These are phyloP conservation scores for Solea solea DNA, from an alignment of 2,113 vertebrate genomes.

Conservation along the genomic window DNA sequence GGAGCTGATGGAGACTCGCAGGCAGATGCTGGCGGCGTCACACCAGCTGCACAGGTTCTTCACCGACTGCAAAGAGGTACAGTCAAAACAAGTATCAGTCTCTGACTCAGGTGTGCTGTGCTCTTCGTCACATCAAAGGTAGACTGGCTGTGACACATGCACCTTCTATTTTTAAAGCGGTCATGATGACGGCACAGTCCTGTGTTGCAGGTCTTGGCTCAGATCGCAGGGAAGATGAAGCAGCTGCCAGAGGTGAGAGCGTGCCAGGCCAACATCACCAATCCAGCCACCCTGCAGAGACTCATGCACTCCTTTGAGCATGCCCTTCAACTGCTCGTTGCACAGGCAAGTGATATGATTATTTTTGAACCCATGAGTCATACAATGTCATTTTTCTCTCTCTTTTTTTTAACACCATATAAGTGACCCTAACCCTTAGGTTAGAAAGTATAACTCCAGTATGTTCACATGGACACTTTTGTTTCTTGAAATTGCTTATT, in stretches of 20 bases:
- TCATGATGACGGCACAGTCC: constrained; percentile 47
- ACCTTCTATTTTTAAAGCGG: constrained; percentile 63
- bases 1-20: constrained; percentile 92
- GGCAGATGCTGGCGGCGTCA: constrained; percentile 91
- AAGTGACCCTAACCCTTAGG: background rate
- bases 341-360: constrained; percentile 71
- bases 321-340: constrained; percentile 81
- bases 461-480: background rate
- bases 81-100: constrained; percentile 20
- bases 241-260: constrained; percentile 84
- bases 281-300: constrained; percentile 83
- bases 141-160: constrained; percentile 34
- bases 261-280: constrained; percentile 83
- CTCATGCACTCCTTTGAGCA: constrained; percentile 83
- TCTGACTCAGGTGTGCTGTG: constrained; percentile 1
- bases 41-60: constrained; percentile 93
- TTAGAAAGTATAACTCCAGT: too few relatives aligned
- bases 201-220: constrained; percentile 80
- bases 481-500: background rate
- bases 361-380: background rate
- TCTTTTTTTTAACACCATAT: background rate
- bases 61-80: constrained; percentile 88
- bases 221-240: constrained; percentile 82
- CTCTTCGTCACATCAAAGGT: constrained; percentile 13
- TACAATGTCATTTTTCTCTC: background rate